Evolutionary conservation across 2,888 invertebrate genomes (phyloP), one percentile per base, ranked within the genome.

Genomic region (Tethea ocularis): DNA sequence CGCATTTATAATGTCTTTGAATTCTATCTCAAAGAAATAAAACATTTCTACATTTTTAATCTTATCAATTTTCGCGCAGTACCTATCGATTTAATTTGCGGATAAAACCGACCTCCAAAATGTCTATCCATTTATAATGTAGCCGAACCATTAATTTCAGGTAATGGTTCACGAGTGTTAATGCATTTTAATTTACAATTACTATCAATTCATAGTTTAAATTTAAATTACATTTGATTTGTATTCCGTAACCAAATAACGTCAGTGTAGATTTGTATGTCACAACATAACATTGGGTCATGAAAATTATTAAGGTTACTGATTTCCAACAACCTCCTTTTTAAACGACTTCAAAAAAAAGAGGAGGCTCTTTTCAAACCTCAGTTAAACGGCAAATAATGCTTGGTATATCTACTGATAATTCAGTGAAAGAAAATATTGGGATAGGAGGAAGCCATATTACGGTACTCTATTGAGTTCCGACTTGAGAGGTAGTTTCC

Each of bases 51-150:
- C 20, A 46, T 46, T 10, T 20, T 20, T 46, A 20, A 46, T 20
- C 41, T 10, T 5, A 17, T 46, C 46, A 20, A 46, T 46, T n/a
- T 46, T 46, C 17, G 20, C 46, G 20, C 20, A 46, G 10, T 20
- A n/a, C n/a, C n/a, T n/a, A 46, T 46, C 46, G 46, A 46, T 46
- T 20, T 20, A 20, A 46, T 46, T 46, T 46, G 46, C 46, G 46
- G 46, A 20, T 46, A 20, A 46, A 46, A 46, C 8, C 20, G 46
- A 46, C 46, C 46, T 46, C 20, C 20, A 10, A 46, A 46, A 46
- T 10, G 10, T 20, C 46, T 46, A 46, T 46, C 7, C 20, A 46
- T 46, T 46, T 46, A 46, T 10, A 46, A 20, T 46, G 46, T 10
- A 46, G 46, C 7, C 17, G 15, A 38, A 38, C n/a, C n/a, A n/a